Conservation (phyloP, 2,113 vertebrate genomes). For the Tursiops truncatus region DNA sequence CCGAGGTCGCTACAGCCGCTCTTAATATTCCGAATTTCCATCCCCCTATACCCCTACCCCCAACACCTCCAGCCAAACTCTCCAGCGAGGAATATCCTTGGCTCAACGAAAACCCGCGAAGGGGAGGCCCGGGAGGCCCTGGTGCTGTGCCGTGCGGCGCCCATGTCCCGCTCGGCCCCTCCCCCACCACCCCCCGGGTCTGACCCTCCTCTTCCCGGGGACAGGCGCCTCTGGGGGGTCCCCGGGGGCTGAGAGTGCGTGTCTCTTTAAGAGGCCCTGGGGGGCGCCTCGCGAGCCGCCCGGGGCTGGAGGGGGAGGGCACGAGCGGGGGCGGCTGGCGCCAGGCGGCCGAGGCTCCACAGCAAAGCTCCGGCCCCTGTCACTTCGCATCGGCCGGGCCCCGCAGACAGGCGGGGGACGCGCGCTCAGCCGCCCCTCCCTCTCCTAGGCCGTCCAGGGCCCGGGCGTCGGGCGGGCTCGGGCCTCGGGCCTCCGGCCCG, state of each 20-base stretch:
- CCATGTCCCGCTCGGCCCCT: not conserved
- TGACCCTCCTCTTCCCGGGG: conserved; percentile 20
- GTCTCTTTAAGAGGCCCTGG: conserved; percentile 79
- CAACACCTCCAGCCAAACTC: not conserved
- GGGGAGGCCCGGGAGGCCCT: not conserved
- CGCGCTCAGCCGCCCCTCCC: conserved; percentile 62
- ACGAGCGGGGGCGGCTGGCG: conserved; percentile 87
- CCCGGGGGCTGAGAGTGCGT: conserved; percentile 59
- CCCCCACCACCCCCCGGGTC: not conserved
- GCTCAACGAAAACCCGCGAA: conserved; percentile 26
- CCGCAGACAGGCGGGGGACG: conserved; percentile 58
- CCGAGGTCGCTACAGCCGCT: not conserved
- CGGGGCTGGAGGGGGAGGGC: conserved; percentile 74
- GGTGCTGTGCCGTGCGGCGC: not conserved
- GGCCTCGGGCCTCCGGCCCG: not conserved
- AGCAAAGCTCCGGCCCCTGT: conserved; percentile 93
- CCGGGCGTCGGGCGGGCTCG: conserved; percentile 43
- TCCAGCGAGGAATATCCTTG: not conserved
- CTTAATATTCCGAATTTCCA: not conserved
- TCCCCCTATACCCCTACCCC: too few relatives aligned
- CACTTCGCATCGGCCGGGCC: conserved; percentile 91
- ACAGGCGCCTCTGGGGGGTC: conserved; percentile 55
- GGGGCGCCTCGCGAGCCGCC: conserved; percentile 61
- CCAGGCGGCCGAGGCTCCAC: conserved; percentile 91
- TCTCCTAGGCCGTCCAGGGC: not conserved